These are phyloP conservation scores for Irena cyanogastra DNA, from an alignment of 2,113 vertebrate genomes.

Conservation along the genomic window DNA sequence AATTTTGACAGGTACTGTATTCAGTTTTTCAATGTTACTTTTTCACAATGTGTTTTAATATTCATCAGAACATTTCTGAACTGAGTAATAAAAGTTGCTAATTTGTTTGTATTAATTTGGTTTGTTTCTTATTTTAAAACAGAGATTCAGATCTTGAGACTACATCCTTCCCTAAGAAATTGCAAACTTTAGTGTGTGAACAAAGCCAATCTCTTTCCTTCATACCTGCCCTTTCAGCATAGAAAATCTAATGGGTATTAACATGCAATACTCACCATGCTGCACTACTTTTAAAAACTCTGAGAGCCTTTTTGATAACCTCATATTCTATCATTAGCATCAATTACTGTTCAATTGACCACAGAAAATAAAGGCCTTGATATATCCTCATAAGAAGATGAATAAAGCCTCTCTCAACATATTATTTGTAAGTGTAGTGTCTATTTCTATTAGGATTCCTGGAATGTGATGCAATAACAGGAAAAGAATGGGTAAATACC, in stretches of 20 bases:
- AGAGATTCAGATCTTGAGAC: not conserved
- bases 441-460: not conserved
- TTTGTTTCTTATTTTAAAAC: not conserved
- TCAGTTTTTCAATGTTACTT: not conserved
- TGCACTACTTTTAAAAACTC: not conserved
- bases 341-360: not conserved
- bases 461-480: not conserved
- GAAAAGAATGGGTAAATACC: not conserved
- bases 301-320: not conserved
- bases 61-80: not conserved
- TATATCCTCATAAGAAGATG: not conserved
- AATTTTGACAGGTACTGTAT: not conserved
- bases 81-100: not conserved
- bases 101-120: not conserved
- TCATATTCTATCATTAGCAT: not conserved
- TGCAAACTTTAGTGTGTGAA: not conserved
- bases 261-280: not conserved
- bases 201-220: not conserved
- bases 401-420: not conserved
- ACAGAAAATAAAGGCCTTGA: not conserved
- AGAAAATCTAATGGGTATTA: not conserved
- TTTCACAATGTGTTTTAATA: not conserved
- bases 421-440: not conserved
- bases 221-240: not conserved
- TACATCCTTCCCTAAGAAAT: not conserved